phyloP scores from a whole-genome alignment of 2,888 invertebrate genomes.

The Onthophagus sagittarius region DNA sequence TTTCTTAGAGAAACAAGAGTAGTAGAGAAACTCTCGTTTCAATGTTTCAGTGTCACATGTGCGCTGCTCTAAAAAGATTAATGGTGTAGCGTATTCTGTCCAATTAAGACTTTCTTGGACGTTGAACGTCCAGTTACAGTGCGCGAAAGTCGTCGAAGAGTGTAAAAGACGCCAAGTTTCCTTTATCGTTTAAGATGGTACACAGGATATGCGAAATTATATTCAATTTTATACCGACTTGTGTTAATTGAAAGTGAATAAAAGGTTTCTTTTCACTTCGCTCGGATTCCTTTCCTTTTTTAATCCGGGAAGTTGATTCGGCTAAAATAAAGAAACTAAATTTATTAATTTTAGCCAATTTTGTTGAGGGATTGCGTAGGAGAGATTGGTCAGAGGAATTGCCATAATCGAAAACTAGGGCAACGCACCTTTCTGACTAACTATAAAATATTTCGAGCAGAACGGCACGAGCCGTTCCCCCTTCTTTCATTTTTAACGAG shows the following conservation, averaged over 20 bases:
- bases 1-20: not conserved
- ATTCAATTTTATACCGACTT: not conserved
- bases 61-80: not conserved
- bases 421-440: not conserved
- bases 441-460: not conserved
- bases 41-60: not conserved
- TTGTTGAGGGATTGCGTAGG: not conserved
- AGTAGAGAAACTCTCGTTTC: not conserved
- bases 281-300: not conserved
- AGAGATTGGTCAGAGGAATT: not conserved
- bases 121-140: not conserved
- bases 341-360: not conserved
- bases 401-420: not conserved
- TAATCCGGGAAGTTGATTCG: not conserved
- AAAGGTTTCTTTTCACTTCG: not conserved
- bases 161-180: not conserved
- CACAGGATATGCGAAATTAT: not conserved
- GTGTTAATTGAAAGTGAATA: not conserved
- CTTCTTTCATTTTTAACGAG: not conserved
- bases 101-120: not conserved
- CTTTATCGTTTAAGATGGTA: not conserved
- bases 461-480: not conserved
- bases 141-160: not conserved
- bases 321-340: not conserved
- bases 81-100: not conserved